phyloP scores from a whole-genome alignment of 2,113 vertebrate species.

The Otus sunia region DNA sequence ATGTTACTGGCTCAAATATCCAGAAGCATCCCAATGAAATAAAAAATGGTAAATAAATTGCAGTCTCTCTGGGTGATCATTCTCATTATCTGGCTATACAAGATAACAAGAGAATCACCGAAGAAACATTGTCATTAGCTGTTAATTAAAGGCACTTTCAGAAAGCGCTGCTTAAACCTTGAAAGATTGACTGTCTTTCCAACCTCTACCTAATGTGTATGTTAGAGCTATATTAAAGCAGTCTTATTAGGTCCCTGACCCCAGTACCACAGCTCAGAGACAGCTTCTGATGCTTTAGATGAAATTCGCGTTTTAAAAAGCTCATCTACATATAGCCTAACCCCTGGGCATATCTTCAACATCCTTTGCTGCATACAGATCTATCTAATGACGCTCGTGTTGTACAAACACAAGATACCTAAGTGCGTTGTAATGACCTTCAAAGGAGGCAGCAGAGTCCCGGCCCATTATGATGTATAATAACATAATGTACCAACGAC shows the following conservation, averaged over 20 bases:
- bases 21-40: neutral
- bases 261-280: neutral
- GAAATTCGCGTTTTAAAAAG: neutral
- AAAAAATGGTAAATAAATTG: slow-evolving; percentile 42
- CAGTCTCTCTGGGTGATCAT: neutral
- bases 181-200: slow-evolving; percentile 16
- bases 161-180: slow-evolving; percentile 33
- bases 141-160: slow-evolving; percentile 37
- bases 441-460: neutral
- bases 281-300: neutral
- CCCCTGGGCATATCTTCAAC: neutral
- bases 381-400: neutral
- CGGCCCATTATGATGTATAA: neutral
- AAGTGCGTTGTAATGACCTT: neutral
- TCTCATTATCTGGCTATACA: slow-evolving; percentile 24
- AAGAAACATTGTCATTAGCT: slow-evolving; percentile 25
- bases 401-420: neutral
- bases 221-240: neutral
- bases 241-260: slow-evolving; percentile 8
- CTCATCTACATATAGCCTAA: slow-evolving; percentile 5
- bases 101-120: neutral
- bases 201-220: neutral
- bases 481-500: neutral
- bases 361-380: neutral
- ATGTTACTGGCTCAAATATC: neutral